Base-by-base conservation (phyloP, 2,888 invertebrate genomes). In the Drepana falcataria region DNA sequence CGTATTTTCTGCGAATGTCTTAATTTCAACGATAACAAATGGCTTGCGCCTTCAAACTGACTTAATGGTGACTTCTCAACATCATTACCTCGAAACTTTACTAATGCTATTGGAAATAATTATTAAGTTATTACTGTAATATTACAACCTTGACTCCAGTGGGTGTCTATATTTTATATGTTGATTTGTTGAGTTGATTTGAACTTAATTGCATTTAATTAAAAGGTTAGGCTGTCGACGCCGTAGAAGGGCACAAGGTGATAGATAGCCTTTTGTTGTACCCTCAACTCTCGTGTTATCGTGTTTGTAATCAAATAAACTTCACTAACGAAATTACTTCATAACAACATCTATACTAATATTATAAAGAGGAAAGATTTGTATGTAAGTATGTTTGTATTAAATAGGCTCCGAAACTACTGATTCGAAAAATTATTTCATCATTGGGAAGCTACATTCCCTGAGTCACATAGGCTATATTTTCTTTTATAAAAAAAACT, bases 81-180 rank as follows among this genome's bases (percentile, higher is more conserved):
- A 54, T 54, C 40, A 51, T 51, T 54, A 48, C 35, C 48, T 41
- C 48, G 49, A 48, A 51, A 41, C 41, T 51, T 40, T 3, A 49
- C 40, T 51, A 37, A 40, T 44, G 4, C 7, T 35, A 35, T 47
- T 47, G 47, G 9, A n/a, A 47, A 52, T 35, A 52, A 52, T 35
- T 3, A 52, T 52, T 52, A 47, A 21, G 35, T 53, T 53, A 52
- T 52, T 52, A 52, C 35, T 21, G 48, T 40, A 53, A 53, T 53
- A 53, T 48, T 48, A 33, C 53, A 37, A 48, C 53, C 53, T 53
- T 53, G 53, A 53, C 53, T 48, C 34, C 48, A 33, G 48, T 4
- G 4, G n/a, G 35, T 53, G 53, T 21, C 48, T 33, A 3, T 47
- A 48, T 35, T 48, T 48, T 48, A 21, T 48, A 48, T 48, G 53